phyloP scores from a whole-genome alignment of 2,797 vertebrate genomes.

The Chaenodraco wilsoni region DNA sequence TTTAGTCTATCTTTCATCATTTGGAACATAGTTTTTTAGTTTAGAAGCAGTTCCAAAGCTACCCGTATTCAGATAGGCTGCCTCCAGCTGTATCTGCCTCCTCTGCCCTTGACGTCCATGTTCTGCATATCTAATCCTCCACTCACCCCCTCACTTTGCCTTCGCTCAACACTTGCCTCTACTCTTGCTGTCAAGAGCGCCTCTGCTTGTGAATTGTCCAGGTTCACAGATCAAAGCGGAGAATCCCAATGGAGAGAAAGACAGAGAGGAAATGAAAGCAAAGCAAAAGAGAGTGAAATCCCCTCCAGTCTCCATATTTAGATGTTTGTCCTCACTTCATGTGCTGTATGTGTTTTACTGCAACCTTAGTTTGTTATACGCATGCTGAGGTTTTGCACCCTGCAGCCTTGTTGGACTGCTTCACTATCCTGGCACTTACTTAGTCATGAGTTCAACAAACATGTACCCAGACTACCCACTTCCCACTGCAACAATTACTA shows the following conservation, averaged over 20 bases:
- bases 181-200: conserved; percentile 69
- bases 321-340: conserved; percentile 71
- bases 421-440: conserved; percentile 45
- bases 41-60: conserved; percentile 59
- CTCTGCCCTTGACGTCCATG: conserved; percentile 78
- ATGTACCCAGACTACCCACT: conserved; percentile 18
- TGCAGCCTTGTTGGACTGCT: conserved; percentile 53
- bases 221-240: conserved; percentile 78
- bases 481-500: not conserved
- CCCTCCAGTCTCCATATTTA: conserved; percentile 71
- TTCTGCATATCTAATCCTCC: conserved; percentile 76
- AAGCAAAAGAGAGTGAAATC: conserved; percentile 68
- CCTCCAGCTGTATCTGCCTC: conserved; percentile 77
- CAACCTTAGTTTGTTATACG: conserved; percentile 42
- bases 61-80: conserved; percentile 59
- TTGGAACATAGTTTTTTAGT: conserved; percentile 62
- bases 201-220: conserved; percentile 72
- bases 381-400: conserved; percentile 37
- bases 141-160: conserved; percentile 72
- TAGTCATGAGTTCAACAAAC: conserved; percentile 42
- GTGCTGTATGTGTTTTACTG: conserved; percentile 68
- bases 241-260: conserved; percentile 65
- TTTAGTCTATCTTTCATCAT: conserved; percentile 61
- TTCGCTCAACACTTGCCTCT: conserved; percentile 63
- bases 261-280: conserved; percentile 66